Evolutionary conservation across 2,888 invertebrate genomes (phyloP).

Genomic region (Sialis fuliginosa): DNA sequence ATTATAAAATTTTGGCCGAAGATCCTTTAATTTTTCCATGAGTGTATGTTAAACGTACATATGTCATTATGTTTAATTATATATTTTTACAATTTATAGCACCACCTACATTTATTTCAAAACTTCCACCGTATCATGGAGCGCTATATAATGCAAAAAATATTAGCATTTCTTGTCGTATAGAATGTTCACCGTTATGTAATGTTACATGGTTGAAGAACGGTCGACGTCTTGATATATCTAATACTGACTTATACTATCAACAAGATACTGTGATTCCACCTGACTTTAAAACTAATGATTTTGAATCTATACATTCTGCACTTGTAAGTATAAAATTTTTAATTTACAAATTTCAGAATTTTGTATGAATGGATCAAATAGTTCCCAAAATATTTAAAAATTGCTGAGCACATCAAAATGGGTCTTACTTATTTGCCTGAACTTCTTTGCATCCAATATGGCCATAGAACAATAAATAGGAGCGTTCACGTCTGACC

Average conservation of each 20-base stretch:
- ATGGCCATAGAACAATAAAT: too few relatives aligned
- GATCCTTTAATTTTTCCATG: too few relatives aligned
- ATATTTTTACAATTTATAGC: constrained; percentile 33
- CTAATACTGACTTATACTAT: constrained; percentile 42
- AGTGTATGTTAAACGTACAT: too few relatives aligned
- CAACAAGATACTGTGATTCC: constrained; percentile 47
- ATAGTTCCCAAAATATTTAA: too few relatives aligned
- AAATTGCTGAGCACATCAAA: too few relatives aligned
- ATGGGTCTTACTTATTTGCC: not conserved
- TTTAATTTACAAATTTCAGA: not conserved
- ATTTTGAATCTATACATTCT: constrained; percentile 79
- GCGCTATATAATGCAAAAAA: constrained; percentile 52
- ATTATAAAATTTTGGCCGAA: too few relatives aligned
- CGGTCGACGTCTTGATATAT: constrained; percentile 43
- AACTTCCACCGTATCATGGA: constrained; percentile 66
- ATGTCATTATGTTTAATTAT: too few relatives aligned
- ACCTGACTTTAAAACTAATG: constrained; percentile 61
- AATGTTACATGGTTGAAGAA: constrained; percentile 73
- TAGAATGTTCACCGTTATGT: constrained; percentile 79
- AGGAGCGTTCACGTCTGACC: too few relatives aligned
- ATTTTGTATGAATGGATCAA: too few relatives aligned
- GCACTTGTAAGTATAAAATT: constrained; percentile 41
- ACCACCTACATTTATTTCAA: constrained; percentile 73
- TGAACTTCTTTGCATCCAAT: too few relatives aligned
- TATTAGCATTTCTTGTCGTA: constrained; percentile 60